These are phyloP conservation scores for Penaeus indicus DNA, from an alignment of 1,140 invertebrate genomes.

Conservation along the genomic window DNA sequence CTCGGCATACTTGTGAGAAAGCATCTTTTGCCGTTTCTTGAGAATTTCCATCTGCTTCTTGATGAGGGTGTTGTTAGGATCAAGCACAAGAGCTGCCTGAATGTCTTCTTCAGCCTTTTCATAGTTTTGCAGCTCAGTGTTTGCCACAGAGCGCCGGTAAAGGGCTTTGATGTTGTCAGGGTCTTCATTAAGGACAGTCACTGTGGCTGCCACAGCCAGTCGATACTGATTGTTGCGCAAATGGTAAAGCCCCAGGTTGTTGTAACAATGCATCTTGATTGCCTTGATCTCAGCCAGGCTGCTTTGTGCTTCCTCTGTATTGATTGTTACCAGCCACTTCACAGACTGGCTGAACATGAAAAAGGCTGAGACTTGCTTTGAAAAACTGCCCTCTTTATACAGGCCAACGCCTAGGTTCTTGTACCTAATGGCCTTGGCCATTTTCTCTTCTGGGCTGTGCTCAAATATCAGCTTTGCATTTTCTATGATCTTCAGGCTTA, in stretches of 20 bases:
- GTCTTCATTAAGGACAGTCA: constrained; percentile 12
- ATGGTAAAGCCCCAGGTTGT: constrained; percentile 43
- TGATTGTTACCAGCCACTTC: constrained; percentile 43
- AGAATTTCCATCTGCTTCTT: constrained; percentile 39
- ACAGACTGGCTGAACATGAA: constrained; percentile 42
- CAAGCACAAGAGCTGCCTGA: constrained; percentile 26
- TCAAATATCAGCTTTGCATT: constrained; percentile 32
- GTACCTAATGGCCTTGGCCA: constrained; percentile 22
- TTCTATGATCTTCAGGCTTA: constrained; percentile 25
- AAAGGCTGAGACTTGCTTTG: constrained; percentile 31
- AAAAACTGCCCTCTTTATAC: constrained; percentile 32
- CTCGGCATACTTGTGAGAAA: constrained; percentile 39
- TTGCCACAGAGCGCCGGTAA: constrained; percentile 42
- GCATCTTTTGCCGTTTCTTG: constrained; percentile 23
- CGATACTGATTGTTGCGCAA: constrained; percentile 18
- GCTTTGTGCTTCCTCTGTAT: constrained; percentile 23
- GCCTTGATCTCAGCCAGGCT: constrained; percentile 8
- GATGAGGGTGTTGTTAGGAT: constrained; percentile 26
- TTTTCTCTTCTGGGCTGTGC: constrained; percentile 24
- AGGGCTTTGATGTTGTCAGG: constrained; percentile 36
- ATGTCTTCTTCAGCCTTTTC: constrained; percentile 33
- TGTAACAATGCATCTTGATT: constrained; percentile 52
- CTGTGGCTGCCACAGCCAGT: constrained; percentile 22
- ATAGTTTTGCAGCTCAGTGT: constrained; percentile 52
- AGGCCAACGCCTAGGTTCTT: constrained; percentile 41